Evolutionary conservation across 92 coral and sea anemone species (phyloP).

Genomic region (Epizoanthus fatuus): DNA sequence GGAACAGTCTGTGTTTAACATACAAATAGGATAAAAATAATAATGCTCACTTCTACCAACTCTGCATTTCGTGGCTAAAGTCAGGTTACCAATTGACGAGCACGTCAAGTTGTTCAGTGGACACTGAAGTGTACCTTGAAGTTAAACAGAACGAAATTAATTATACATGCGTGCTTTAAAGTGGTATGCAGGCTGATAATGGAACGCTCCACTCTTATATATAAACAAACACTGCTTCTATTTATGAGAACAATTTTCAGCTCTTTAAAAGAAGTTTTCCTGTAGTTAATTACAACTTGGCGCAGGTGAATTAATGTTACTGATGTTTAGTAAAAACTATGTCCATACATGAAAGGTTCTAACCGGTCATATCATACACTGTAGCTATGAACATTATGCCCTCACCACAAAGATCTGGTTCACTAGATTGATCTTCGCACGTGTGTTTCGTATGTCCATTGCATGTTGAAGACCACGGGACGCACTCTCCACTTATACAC

Average conservation of each 20-base stretch:
- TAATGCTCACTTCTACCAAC: slow-evolving; percentile 25
- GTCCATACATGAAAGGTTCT: too few relatives aligned
- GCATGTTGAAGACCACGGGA: slow-evolving; percentile 78
- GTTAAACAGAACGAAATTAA: neutral
- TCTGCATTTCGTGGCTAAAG: slow-evolving; percentile 14
- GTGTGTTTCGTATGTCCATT: slow-evolving; percentile 39
- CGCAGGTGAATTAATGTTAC: too few relatives aligned
- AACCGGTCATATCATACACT: too few relatives aligned
- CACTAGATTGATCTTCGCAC: slow-evolving; percentile 86
- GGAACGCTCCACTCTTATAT: too few relatives aligned
- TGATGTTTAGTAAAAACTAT: too few relatives aligned
- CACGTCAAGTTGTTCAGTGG: slow-evolving; percentile 52
- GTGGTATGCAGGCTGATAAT: too few relatives aligned
- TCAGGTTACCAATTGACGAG: slow-evolving; percentile 21
- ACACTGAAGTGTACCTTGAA: slow-evolving; percentile 6
- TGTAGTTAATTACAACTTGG: too few relatives aligned
- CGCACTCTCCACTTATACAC: slow-evolving; percentile 83
- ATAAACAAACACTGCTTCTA: too few relatives aligned
- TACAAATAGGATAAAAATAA: neutral
- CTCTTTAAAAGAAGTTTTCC: neutral
- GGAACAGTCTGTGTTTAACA: too few relatives aligned
- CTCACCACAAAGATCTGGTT: slow-evolving; percentile 83
- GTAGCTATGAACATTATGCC: too few relatives aligned
- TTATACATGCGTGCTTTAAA: too few relatives aligned
- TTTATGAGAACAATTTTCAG: neutral